Conservation (phyloP, 1,140 invertebrate species). For the Chironomus striatipennis region DNA sequence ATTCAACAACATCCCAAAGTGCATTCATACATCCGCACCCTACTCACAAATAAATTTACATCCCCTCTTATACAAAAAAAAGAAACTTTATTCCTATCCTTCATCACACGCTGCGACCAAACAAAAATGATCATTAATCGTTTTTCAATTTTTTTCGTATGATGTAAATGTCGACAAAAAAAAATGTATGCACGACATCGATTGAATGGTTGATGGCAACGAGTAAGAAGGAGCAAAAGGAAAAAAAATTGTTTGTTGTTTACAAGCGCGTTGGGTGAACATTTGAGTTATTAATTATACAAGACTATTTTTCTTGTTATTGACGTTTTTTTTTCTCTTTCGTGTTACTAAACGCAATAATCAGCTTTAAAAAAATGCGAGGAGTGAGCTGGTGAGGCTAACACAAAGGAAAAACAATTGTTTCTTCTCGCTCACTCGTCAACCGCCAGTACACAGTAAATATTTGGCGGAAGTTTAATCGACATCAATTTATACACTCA, state of each 20-base stretch:
- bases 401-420: neutral
- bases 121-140: conserved; percentile 14
- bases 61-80: too few species aligned
- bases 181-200: too few species aligned
- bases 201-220: neutral
- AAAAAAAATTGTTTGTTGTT: conserved; percentile 3
- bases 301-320: conserved; percentile 1
- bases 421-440: neutral
- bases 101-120: neutral
- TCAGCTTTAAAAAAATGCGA: too few species aligned
- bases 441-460: neutral
- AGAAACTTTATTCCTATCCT: too few species aligned
- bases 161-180: too few species aligned
- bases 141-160: neutral
- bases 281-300: conserved; percentile 10
- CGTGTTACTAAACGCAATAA: too few species aligned
- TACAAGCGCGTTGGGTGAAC: conserved; percentile 3
- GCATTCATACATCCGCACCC: too few species aligned
- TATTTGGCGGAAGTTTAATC: conserved; percentile 13
- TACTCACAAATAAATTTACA: too few species aligned
- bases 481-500: conserved; percentile 14
- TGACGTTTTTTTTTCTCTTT: neutral
- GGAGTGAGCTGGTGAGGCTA: too few species aligned
- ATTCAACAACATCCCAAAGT: too few species aligned
- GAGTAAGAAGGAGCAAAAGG: neutral